Base-by-base conservation (phyloP, 1,140 invertebrate genomes). In the Pteromalus puparum region DNA sequence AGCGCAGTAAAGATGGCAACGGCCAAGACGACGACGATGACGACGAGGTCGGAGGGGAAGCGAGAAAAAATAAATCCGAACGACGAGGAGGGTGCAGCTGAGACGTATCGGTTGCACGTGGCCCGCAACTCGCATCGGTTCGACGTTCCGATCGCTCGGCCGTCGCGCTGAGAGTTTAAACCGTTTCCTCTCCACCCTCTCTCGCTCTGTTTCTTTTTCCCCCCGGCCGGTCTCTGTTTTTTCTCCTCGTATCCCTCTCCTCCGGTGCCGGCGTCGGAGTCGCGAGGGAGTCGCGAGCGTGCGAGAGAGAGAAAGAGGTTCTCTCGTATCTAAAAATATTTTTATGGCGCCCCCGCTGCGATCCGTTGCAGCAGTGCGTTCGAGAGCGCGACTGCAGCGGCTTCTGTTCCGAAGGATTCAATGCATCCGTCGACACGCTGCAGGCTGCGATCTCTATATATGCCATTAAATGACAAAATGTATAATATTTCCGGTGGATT, bases 311-410 rank as follows among this genome's bases (percentile, higher is more conserved):
- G 82, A 85, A 78, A 81, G 82, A 84, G 76, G 61, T 79, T 76
- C 42, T 75, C 26, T 65, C 70, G 84, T 84, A 88, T 91, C 91
- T 93, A 93, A 93, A 93, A 93, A 92, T 92, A 93, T 92, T 92
- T 92, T 92, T 91, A 93, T 90, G 92, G 89, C 88, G 90, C 91
- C 88, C 91, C 91, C 90, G 91, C 91, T 92, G 91, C 87, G 91
- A 92, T 89, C 80, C 88, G 53, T 46, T 87, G 86, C 87, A 88
- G 86, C 24, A 3, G 75, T 77, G 75, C 24, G 42, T n/a, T 48
- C 26, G 53, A 15, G 38, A 30, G 77, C 12, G 76, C 79, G 67
- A 30, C 80, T 85, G 78, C 81, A 84, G 85, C 86, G 86, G 86
- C 87, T 89, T 90, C 89, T 88, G 88, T 90, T 89, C 88, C 88